Evolutionary conservation across 2,113 vertebrate genomes (phyloP).

Genomic region (Saimiri boliviensis): DNA sequence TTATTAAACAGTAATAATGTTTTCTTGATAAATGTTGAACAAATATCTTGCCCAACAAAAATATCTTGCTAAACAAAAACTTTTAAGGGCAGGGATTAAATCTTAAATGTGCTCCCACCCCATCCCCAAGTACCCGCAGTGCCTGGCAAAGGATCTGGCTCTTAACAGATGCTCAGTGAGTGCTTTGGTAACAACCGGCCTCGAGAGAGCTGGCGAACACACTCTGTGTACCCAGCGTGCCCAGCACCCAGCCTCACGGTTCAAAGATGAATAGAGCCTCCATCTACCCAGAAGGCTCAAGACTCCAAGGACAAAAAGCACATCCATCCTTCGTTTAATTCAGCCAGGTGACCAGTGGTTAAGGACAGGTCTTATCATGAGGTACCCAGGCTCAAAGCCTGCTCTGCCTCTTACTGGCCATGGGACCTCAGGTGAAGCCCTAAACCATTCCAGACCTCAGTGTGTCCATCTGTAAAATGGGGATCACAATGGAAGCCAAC

Average conservation of each 20-base stretch:
- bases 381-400: background rate
- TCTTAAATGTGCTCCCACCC: accelerated
- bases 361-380: accelerated
- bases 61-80: background rate
- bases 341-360: background rate
- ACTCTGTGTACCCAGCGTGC: background rate
- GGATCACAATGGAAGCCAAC: background rate
- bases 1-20: background rate
- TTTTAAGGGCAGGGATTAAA: background rate
- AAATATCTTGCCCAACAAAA: background rate
- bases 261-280: background rate
- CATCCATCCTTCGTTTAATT: accelerated
- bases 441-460: background rate
- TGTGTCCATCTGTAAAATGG: background rate
- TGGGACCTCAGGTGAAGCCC: background rate
- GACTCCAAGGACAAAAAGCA: background rate
- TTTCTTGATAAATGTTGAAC: background rate
- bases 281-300: accelerated
- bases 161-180: accelerated
- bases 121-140: accelerated
- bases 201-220: background rate
- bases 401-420: background rate
- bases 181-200: background rate
- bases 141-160: background rate
- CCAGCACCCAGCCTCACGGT: accelerated